phyloP scores from a whole-genome alignment of 35 echinoderm and acorn worm genomes.

The Apostichopus japonicus region DNA sequence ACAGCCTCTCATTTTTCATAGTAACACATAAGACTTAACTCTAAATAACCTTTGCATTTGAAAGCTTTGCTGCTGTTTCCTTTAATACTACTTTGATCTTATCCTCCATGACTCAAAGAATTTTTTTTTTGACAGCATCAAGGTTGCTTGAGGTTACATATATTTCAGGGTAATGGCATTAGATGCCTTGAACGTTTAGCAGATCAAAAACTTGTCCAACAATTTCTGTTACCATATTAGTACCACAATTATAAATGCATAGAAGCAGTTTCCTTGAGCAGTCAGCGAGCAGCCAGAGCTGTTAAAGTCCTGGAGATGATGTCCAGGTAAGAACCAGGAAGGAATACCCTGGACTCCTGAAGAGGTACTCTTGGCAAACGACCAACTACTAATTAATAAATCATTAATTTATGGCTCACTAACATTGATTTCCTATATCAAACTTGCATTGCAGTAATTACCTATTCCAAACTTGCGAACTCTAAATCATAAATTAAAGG shows the following conservation, averaged over 20 bases:
- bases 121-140: too few relatives aligned
- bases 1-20: too few relatives aligned
- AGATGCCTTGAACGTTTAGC: slow-evolving; percentile 7
- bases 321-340: slow-evolving; percentile 4
- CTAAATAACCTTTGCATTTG: too few relatives aligned
- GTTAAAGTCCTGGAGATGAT: not conserved
- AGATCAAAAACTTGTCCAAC: not conserved
- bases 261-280: slow-evolving; percentile 61
- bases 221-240: too few relatives aligned
- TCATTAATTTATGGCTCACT: not conserved
- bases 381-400: not conserved
- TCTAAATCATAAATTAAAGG: too few relatives aligned
- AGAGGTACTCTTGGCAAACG: not conserved
- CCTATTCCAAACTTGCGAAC: too few relatives aligned
- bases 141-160: too few relatives aligned
- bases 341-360: not conserved
- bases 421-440: not conserved
- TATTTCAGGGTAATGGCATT: too few relatives aligned
- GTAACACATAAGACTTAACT: too few relatives aligned
- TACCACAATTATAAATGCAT: not conserved
- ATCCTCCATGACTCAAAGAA: too few relatives aligned
- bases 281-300: not conserved
- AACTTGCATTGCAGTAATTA: not conserved
- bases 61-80: too few relatives aligned
- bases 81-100: too few relatives aligned